Evolutionary conservation across 2,113 vertebrate species (phyloP), one percentile per base, ranked within the genome.

Genomic region (Procavia capensis): DNA sequence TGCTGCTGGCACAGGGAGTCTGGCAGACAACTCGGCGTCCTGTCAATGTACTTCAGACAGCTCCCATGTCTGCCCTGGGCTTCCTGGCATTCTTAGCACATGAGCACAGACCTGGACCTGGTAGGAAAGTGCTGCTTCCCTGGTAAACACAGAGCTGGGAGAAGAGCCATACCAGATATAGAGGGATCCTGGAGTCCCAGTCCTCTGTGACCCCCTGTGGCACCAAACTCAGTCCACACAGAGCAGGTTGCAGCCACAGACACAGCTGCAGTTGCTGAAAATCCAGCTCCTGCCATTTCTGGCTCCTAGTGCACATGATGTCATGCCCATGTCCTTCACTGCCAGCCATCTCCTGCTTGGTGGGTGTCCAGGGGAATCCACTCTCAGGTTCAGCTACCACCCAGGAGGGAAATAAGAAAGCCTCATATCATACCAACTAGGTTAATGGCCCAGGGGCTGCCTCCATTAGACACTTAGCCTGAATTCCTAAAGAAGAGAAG

Each of bases 241-340:
- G 70, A 88, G 94, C 39, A 80, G 61, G 95, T 95, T 90, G 76
- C 90, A 85, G 94, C 64, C 93, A 83, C 70, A 91, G n/a, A 97
- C 86, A 85, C 22, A 88, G 94, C 90, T 97, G 95, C 92, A 97
- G 97, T 96, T 97, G 97, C 91, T 95, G 86, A 95, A 97, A 97
- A 96, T 57, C 88, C 97, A 96, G 95, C 96, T 96, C 90, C 97
- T 90, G 47, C 96, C 93, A 95, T 97, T 97, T 72, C 97, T 96
- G 96, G 97, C 81, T 88, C 86, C 85, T 88, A 85, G 97, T 98
- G 93, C 96, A 97, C 84, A 70, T 94, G 95, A 87, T 76, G 75
- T 43, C 93, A 95, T 39, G 96, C 78, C 96, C 96, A 43, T 27
- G 70, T 96, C 96, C 94, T 93, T 96, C 81, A 29, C 17, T 22